A percentile compares a stretch with the other conserved stretches of the same genome.
phyloP scores from a whole-genome alignment of 2,113 vertebrate genomes.

The Diadophis punctatus region DNA sequence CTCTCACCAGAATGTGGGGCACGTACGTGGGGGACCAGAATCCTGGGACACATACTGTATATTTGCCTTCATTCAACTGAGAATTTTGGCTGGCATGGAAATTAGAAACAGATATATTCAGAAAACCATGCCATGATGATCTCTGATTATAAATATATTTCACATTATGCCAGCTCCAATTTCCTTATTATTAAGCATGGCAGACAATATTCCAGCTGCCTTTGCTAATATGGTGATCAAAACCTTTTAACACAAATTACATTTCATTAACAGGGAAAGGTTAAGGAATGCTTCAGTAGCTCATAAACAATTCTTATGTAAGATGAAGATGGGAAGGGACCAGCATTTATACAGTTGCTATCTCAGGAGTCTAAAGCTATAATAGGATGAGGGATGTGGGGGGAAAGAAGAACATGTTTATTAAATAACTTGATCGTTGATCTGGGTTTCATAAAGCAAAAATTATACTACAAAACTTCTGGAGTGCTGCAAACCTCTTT shows the following conservation, averaged over 20 bases:
- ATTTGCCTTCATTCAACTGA: not conserved
- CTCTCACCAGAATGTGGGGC: not conserved
- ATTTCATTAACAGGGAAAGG: conserved; percentile 38
- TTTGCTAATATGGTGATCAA: conserved; percentile 40
- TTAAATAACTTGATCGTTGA: not conserved
- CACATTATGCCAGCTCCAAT: conserved; percentile 16
- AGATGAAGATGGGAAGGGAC: conserved; percentile 18
- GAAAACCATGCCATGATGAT: not conserved
- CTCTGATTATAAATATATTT: conserved; percentile 16
- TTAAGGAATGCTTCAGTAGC: conserved; percentile 33
- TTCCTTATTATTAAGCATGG: not conserved
- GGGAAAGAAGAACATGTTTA: not conserved
- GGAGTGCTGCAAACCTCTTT: not conserved
- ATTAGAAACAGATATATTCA: not conserved
- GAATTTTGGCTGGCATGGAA: not conserved
- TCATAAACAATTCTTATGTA: conserved; percentile 30
- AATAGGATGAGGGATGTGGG: conserved; percentile 1
- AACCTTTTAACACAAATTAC: conserved; percentile 34
- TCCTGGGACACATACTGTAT: not conserved
- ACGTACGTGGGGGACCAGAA: not conserved
- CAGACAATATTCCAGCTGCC: conserved; percentile 27
- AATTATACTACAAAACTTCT: conserved; percentile 10
- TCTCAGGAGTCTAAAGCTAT: conserved; percentile 27
- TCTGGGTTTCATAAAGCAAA: conserved; percentile 3
- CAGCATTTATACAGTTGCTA: conserved; percentile 30